Conservation (phyloP, 2,888 invertebrate species). For the Cetonia aurata region DNA sequence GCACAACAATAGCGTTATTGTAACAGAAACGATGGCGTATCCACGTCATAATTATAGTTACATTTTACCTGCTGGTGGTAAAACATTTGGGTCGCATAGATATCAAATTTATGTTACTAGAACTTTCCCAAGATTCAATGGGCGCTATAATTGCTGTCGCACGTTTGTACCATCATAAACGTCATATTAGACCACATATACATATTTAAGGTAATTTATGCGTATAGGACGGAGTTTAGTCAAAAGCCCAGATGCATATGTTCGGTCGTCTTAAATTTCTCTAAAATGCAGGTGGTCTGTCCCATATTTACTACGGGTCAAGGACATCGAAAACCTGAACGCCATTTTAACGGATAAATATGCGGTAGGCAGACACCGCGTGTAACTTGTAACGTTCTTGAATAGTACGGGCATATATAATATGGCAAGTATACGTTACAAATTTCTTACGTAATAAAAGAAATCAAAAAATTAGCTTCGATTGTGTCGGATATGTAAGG, state of each 20-base stretch:
- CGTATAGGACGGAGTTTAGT: slow-evolving; percentile 14
- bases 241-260: slow-evolving; percentile 30
- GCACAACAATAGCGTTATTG: too few species aligned
- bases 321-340: slow-evolving; percentile 34
- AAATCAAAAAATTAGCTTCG: neutral
- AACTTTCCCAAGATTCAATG: slow-evolving; percentile 6
- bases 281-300: slow-evolving; percentile 29
- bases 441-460: slow-evolving; percentile 8
- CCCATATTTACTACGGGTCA: slow-evolving; percentile 28
- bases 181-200: slow-evolving; percentile 4
- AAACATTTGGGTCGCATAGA: neutral
- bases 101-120: slow-evolving; percentile 4
- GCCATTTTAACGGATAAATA: slow-evolving; percentile 1
- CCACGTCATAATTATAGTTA: too few species aligned
- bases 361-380: neutral
- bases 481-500: neutral
- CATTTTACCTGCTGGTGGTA: neutral
- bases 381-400: neutral
- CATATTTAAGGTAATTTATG: slow-evolving; percentile 29
- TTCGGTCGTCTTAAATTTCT: slow-evolving; percentile 15
- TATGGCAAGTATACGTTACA: neutral
- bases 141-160: neutral
- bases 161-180: slow-evolving; percentile 5
- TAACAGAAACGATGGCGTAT: too few species aligned
- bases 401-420: neutral